These are phyloP conservation scores for Neodiprion pinetum DNA, from an alignment of 1,140 invertebrate genomes.

Conservation along the genomic window DNA sequence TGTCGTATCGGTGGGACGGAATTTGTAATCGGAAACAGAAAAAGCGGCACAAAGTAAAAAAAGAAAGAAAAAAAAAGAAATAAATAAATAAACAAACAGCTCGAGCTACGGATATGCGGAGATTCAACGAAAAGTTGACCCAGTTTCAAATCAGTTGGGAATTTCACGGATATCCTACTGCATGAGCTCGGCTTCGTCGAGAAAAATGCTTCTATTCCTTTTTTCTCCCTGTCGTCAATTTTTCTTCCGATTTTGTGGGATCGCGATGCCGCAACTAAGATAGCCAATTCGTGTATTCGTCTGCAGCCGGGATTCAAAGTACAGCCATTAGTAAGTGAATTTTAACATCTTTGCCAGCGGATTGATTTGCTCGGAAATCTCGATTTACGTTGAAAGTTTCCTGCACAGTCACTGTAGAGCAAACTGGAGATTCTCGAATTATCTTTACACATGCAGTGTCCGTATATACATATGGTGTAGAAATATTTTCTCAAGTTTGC, in stretches of 20 bases:
- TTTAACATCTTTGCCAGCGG: too few species aligned
- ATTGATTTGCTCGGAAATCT: too few species aligned
- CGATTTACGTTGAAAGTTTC: too few species aligned
- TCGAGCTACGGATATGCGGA: background rate
- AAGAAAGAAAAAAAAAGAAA: background rate
- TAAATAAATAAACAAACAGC: too few species aligned
- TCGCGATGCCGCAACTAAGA: too few species aligned
- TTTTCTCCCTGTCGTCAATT: too few species aligned
- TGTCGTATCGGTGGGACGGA: background rate
- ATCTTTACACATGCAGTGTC: background rate
- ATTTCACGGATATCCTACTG: background rate
- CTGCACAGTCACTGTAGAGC: background rate
- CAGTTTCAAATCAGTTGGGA: background rate
- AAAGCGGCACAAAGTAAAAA: background rate
- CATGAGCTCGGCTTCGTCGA: too few species aligned
- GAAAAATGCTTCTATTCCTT: too few species aligned
- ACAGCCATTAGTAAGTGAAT: too few species aligned
- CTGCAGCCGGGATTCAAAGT: too few species aligned
- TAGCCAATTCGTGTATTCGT: too few species aligned
- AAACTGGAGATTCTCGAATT: background rate
- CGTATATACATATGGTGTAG: background rate
- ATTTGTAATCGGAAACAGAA: background rate
- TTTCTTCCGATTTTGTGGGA: too few species aligned
- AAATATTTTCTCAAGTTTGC: background rate
- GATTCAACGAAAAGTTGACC: constrained; percentile 5